Evolutionary conservation across 2,888 invertebrate species (phyloP), one percentile per base, ranked within the genome.

Genomic region (Ernsta delagoae): DNA sequence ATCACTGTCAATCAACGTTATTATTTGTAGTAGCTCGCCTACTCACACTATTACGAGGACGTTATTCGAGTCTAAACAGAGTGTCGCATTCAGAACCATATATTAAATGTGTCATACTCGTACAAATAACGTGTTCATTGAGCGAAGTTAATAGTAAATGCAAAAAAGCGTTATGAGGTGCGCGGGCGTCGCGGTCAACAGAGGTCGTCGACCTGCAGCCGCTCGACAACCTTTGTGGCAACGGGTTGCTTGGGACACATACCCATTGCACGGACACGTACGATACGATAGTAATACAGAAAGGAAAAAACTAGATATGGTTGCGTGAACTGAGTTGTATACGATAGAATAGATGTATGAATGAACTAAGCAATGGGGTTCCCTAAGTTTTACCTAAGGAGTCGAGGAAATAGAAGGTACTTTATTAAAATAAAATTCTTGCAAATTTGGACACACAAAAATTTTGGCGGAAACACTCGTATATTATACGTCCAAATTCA

Each of bases 171-270:
- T 77, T 75, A 12, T 48, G 81, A 81, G 84, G 78, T 87, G 91
- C 89, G 91, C 90, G 74, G 79, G 88, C 91, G 89, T 24, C 24
- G 77, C 88, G 90, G 90, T 90, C 90, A 89, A 82, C 74, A 75
- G 79, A 80, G 89, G 89, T 89, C 88, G 75, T 74, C 74, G 89
- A 84, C 88, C 89, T 76, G 80, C 71, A 83, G 80, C 83, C 83
- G 85, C 86, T 82, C 83, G 82, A 83, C 89, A 89, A 90, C 90
- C 89, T 90, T 86, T 88, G 83, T 48, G 6, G 48, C 83, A 81
- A 82, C 87, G 86, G 82, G 83, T 85, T 84, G 78, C 53, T 60
- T 71, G 70, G 12, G 78, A 16, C 82, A 83, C 82, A 79, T 81
- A 74, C 78, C 73, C 74, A 73, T 73, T 76, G 63, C 41, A 79